Conservation (phyloP, 2,113 vertebrate genomes). For the Lampris incognitus region DNA sequence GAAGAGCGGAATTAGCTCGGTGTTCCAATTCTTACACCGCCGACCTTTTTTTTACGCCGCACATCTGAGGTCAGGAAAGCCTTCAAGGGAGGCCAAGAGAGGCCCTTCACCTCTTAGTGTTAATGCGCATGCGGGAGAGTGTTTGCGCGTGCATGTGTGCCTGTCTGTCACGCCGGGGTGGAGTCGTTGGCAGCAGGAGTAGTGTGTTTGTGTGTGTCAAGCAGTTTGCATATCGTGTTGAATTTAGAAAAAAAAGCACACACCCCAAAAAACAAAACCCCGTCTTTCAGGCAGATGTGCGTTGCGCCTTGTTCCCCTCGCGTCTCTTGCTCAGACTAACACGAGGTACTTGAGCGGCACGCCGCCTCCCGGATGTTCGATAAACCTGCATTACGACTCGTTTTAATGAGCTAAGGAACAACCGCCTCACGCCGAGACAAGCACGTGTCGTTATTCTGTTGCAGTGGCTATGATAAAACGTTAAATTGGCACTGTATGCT, state of each 20-base stretch:
- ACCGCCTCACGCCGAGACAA: slow-evolving; percentile 58
- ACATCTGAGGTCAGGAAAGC: not conserved
- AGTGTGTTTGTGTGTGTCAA: slow-evolving; percentile 32
- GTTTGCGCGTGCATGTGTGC: not conserved
- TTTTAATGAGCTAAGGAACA: slow-evolving; percentile 69
- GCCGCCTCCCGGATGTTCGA: slow-evolving; percentile 63
- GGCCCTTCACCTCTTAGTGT: not conserved
- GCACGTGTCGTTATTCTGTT: slow-evolving; percentile 55
- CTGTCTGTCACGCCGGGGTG: too few species aligned
- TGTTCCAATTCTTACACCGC: not conserved
- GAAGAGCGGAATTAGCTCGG: not conserved
- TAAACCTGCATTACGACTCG: slow-evolving; percentile 54
- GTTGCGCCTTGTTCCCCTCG: slow-evolving; percentile 12
- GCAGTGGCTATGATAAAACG: slow-evolving; percentile 56
- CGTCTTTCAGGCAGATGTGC: slow-evolving; percentile 31
- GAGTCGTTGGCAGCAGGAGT: not conserved
- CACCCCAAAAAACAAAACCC: slow-evolving; percentile 5
- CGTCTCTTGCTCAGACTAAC: slow-evolving; percentile 37
- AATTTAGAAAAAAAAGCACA: slow-evolving; percentile 16
- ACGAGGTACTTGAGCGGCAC: slow-evolving; percentile 66
- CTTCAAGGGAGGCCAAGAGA: not conserved
- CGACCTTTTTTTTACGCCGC: not conserved
- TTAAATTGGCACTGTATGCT: slow-evolving; percentile 53
- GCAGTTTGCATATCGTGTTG: slow-evolving; percentile 49
- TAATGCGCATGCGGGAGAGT: not conserved